Base-by-base conservation (phyloP, 2,888 invertebrate genomes). In the Odiellus spinosus region DNA sequence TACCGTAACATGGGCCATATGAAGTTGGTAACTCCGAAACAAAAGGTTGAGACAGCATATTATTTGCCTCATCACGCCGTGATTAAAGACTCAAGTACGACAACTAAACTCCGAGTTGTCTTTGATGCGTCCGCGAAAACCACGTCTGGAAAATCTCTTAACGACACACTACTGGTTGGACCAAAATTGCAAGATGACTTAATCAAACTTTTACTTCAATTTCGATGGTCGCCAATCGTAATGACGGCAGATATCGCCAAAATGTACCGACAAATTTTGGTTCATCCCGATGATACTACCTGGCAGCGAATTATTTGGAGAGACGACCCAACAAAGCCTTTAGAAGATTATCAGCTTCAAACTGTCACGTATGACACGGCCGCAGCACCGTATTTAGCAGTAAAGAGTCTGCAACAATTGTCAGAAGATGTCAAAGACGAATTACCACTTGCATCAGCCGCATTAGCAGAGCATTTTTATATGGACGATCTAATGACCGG, bases 171-270 rank as follows among this genome's bases (percentile, higher is more conserved):
- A 6, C 50, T 56, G 48, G 53, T 58, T 1, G 63, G 64, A 1
- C 61, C 65, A 2, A 56, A 53, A 3, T 43, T 64, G 0, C 62
- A 65, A 45, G 54, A 57, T 8, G 60, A 61, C n/a, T 49, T 64
- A 2, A 53, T 59, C 39, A 45, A 52, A 12, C 58, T 63, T 20
- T 44, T 66, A 1, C 14, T 60, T 2, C 42, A 60, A 2, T 61
- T 60, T 45, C 45, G 63, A 3, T 46, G 46, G 8, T 53, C 60
- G 42, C 51, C 48, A 5, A 52, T 55, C 15, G 58, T 60, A 0
- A 50, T 66, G 11, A 58, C 58, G 8, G 62, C 61, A 1, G 65
- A 66, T 45, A 60, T 67, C 6, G 59, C 55, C 15, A 65, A 66
- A 53, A 64, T 64, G 61, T 64, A 60, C 47, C 53, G 62, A 0